phyloP scores from a whole-genome alignment of 1,140 invertebrate species.

The Bombus waltoni region DNA sequence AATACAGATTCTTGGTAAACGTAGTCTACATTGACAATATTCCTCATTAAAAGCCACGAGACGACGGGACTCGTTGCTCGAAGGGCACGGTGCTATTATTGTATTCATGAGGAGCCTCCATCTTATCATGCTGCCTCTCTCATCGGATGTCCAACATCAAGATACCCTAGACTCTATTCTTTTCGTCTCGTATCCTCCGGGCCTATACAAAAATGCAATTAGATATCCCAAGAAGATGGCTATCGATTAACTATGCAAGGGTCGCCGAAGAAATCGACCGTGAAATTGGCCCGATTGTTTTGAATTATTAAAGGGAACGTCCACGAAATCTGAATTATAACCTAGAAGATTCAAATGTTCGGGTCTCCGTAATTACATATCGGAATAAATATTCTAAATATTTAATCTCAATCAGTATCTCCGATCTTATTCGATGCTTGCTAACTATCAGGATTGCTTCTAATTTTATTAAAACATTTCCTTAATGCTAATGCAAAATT shows the following conservation, averaged over 20 bases:
- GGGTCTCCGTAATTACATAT: too few species aligned
- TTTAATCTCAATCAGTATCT: too few species aligned
- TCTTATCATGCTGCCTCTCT: constrained; percentile 51
- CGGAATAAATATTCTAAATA: too few species aligned
- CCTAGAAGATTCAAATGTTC: background rate
- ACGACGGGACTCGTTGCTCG: constrained; percentile 37
- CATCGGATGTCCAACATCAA: constrained; percentile 31
- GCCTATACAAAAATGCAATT: constrained; percentile 74
- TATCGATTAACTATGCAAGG: constrained; percentile 68
- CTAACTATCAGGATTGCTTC: too few species aligned
- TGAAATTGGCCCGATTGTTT: constrained; percentile 73
- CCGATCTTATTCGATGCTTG: too few species aligned
- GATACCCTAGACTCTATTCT: constrained; percentile 39
- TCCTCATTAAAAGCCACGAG: constrained; percentile 58
- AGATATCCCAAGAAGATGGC: constrained; percentile 63
- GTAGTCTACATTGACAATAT: constrained; percentile 50
- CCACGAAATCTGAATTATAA: background rate
- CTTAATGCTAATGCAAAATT: too few species aligned
- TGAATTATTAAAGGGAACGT: constrained; percentile 37
- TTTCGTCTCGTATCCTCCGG: constrained; percentile 29
- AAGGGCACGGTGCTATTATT: constrained; percentile 69
- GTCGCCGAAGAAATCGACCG: constrained; percentile 65
- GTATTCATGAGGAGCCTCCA: constrained; percentile 74
- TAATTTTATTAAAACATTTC: too few species aligned
- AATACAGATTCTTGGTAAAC: constrained; percentile 47